Percentiles rank a stretch among this genome's conserved stretches.
These are phyloP conservation scores for Porites australiensis DNA, from an alignment of 64 coral and sea anemone species.

Conservation along the genomic window DNA sequence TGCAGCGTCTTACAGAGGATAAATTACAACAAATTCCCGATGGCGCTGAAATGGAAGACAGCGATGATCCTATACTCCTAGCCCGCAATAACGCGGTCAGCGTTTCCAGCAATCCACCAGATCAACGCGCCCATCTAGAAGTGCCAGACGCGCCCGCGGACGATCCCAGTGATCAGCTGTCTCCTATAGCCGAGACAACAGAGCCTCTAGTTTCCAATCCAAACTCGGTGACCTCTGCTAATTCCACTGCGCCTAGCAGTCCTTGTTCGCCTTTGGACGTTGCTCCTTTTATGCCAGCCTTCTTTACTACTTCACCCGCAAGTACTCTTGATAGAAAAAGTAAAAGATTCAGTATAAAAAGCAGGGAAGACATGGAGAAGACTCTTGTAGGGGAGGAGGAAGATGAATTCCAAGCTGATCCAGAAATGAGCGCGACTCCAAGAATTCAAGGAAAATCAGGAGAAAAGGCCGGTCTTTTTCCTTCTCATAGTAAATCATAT, in stretches of 20 bases:
- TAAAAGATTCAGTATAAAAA: background rate
- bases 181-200: constrained; percentile 82
- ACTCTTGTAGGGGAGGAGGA: constrained; percentile 18
- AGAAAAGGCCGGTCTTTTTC: constrained; percentile 26
- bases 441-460: constrained; percentile 11
- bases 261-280: constrained; percentile 88
- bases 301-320: constrained; percentile 88
- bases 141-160: background rate
- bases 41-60: constrained; percentile 66
- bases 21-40: constrained; percentile 62
- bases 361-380: background rate
- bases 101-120: background rate
- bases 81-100: constrained; percentile 59
- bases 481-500: constrained; percentile 53
- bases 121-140: constrained; percentile 3
- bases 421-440: constrained; percentile 48
- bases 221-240: constrained; percentile 54
- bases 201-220: constrained; percentile 71
- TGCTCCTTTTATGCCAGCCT: constrained; percentile 85
- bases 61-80: constrained; percentile 67
- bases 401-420: background rate
- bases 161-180: constrained; percentile 69
- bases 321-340: constrained; percentile 72
- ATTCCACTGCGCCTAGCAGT: constrained; percentile 87
- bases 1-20: constrained; percentile 76